A percentile compares a stretch with the other conserved stretches of the same genome.
Conservation (phyloP, 2,888 invertebrate species). For the Eudemis profundana region DNA sequence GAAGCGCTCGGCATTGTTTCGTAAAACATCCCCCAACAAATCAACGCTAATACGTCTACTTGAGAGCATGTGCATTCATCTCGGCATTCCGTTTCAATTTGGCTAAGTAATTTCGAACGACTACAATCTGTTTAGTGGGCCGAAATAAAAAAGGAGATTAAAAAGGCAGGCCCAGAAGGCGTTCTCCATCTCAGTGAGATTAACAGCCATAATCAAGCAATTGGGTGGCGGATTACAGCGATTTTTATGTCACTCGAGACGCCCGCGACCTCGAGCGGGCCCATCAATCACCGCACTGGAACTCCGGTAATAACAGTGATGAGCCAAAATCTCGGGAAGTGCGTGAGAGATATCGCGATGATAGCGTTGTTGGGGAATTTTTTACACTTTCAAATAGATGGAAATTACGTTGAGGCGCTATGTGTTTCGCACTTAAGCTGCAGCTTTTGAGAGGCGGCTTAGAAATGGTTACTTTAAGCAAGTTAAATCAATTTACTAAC, state of each 20-base stretch:
- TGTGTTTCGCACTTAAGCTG: slow-evolving; percentile 8
- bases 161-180: slow-evolving; percentile 59
- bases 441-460: slow-evolving; percentile 17
- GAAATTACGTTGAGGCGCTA: slow-evolving; percentile 26
- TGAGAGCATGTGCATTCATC: slow-evolving; percentile 46
- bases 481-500: not conserved
- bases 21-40: slow-evolving; percentile 36
- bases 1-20: slow-evolving; percentile 25
- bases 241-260: slow-evolving; percentile 70
- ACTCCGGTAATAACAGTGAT: slow-evolving; percentile 72
- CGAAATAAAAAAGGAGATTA: slow-evolving; percentile 75
- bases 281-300: slow-evolving; percentile 68
- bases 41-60: slow-evolving; percentile 57
- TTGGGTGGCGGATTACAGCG: slow-evolving; percentile 77
- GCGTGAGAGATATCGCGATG: slow-evolving; percentile 42
- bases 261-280: slow-evolving; percentile 45
- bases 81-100: slow-evolving; percentile 68
- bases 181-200: slow-evolving; percentile 71
- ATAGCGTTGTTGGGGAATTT: slow-evolving; percentile 38
- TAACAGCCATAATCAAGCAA: slow-evolving; percentile 82
- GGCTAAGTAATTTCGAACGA: slow-evolving; percentile 75
- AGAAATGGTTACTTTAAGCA: not conserved
- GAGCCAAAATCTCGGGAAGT: slow-evolving; percentile 44
- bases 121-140: slow-evolving; percentile 65
- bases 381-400: slow-evolving; percentile 41